Base-by-base conservation (phyloP, 2,797 vertebrate genomes). In the Margarornis squamiger region DNA sequence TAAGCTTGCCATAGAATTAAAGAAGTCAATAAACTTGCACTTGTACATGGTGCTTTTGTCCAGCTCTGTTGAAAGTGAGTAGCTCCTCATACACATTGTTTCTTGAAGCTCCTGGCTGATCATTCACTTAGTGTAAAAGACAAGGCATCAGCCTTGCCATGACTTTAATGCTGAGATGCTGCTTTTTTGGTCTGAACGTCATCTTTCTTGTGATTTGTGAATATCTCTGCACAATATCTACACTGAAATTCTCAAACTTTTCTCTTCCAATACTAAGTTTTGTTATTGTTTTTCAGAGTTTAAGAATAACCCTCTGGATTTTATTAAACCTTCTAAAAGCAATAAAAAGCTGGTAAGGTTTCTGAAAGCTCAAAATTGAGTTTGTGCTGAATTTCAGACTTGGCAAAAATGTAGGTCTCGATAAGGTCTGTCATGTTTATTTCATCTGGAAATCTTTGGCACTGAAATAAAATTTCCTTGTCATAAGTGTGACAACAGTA, bases 361-460 rank as follows among this genome's bases (percentile, higher is more conserved):
- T 85, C 48, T 94, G 57, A 80, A 92, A 89, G 10, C 18, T 93
- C 16, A 82, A 66, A 89, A 70, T 17, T 0, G 2, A 67, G 8
- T 73, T 93, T 83, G 12, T 54, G 91, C 49, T 77, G 58, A 67
- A 65, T 93, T 91, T 93, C 78, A 91, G 78, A 45, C 68, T 92
- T 94, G 61, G 57, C 38, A 39, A 43, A 80, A 90, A 46, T 3
- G 1, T 30, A 61, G 49, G 15, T 43, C 71, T 87, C 45, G 55
- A 55, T 87, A 91, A 87, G 11, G 10, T 16, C 51, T 78, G 32
- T 62, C 61, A 3, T 32, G 49, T 73, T 92, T 88, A 55, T 86
- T 94, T 89, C 91, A 81, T 93, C 78, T 96, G 84, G 49, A 89
- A 79, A 55, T 14, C 61, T 67, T 92, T 95, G 92, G 83, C 94